These are phyloP conservation scores for Puntigrus tetrazona DNA, from an alignment of 2,113 vertebrate genomes.

Conservation along the genomic window DNA sequence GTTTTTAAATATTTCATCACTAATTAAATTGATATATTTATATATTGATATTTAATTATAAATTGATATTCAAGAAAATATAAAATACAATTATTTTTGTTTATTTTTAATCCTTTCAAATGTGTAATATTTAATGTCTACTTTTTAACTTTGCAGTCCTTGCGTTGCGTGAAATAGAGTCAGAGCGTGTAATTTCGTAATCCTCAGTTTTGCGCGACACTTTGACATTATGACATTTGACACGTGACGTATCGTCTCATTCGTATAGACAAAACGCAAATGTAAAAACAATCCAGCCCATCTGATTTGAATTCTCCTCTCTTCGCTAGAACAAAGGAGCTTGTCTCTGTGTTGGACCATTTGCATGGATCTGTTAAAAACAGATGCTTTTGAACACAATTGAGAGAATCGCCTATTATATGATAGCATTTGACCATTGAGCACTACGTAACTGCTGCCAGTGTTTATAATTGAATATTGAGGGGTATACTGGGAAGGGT, in stretches of 20 bases:
- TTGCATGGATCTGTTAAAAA: conserved; percentile 11
- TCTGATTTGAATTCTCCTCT: conserved; percentile 2
- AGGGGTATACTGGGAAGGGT: not conserved
- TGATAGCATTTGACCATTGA: not conserved
- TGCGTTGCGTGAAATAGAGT: too few species aligned
- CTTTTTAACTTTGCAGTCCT: not conserved
- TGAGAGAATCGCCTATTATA: not conserved
- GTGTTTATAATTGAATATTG: not conserved
- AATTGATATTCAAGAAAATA: too few species aligned
- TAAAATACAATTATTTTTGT: too few species aligned
- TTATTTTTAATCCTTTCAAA: too few species aligned
- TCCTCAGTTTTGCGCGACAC: conserved; percentile 4
- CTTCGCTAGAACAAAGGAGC: not conserved
- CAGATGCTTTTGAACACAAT: not conserved
- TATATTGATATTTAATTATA: too few species aligned
- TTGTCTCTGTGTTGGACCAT: not conserved
- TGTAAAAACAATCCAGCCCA: not conserved
- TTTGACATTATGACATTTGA: not conserved
- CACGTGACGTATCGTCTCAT: not conserved
- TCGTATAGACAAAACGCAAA: not conserved
- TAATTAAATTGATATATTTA: too few species aligned
- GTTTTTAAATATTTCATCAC: not conserved
- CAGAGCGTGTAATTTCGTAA: not conserved
- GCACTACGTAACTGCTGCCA: not conserved
- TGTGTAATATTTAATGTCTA: too few species aligned